Conservation (phyloP, 2,797 vertebrate species). For the Parambassis ranga region DNA sequence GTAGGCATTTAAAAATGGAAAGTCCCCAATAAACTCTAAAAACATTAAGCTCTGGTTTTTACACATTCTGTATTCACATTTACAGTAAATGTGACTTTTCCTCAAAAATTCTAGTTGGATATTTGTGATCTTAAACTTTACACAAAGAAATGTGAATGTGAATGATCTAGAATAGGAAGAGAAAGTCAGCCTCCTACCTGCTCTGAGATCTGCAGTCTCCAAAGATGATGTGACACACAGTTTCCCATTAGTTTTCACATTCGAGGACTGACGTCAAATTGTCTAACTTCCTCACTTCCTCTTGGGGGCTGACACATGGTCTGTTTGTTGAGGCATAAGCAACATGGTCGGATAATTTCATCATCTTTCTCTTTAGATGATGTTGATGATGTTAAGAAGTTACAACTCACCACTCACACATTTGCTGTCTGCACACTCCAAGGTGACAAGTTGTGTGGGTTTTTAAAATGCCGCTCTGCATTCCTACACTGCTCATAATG, state of each 20-base stretch:
- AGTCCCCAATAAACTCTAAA: neutral
- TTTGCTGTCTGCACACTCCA: no score
- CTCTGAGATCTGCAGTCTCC: neutral
- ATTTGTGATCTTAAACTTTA: neutral
- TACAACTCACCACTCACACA: no score
- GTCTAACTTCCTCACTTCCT: constrained; percentile 13
- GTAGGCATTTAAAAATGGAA: neutral
- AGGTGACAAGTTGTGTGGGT: neutral
- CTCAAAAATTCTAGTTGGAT: neutral
- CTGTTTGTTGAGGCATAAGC: neutral
- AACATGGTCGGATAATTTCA: neutral
- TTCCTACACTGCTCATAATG: neutral
- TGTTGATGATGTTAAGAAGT: no score
- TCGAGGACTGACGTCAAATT: constrained; percentile 18
- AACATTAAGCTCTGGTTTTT: neutral
- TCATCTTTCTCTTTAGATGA: no score
- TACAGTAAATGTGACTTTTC: neutral
- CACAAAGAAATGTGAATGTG: neutral
- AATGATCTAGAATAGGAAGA: neutral
- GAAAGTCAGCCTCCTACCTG: constrained; percentile 37
- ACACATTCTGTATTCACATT: neutral
- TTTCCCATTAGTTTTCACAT: constrained; percentile 24
- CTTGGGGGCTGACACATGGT: neutral
- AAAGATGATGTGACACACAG: constrained; percentile 4
- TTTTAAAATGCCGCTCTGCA: neutral